These are phyloP conservation scores for Chamaea fasciata DNA, from an alignment of 2,113 vertebrate genomes.

Conservation along the genomic window DNA sequence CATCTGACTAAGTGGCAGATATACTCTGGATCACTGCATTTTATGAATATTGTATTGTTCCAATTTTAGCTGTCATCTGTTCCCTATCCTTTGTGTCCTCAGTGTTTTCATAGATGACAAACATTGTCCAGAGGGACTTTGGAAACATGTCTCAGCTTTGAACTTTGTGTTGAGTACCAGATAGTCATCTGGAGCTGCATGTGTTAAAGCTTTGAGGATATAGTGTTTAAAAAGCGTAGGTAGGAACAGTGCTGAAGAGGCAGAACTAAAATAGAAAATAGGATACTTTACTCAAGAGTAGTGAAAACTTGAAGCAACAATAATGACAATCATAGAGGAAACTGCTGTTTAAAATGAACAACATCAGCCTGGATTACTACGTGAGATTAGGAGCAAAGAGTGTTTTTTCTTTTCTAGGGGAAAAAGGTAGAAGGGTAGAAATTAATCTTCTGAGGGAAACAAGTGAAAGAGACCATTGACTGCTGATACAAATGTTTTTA, in stretches of 20 bases:
- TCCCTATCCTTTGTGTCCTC: neutral
- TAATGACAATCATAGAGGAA: neutral
- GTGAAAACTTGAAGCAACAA: neutral
- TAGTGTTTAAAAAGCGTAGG: neutral
- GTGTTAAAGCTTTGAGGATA: neutral
- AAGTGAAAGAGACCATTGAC: neutral
- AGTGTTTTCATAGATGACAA: neutral
- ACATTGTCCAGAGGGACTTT: neutral
- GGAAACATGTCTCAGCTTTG: neutral
- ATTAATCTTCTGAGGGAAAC: neutral
- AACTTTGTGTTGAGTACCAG: neutral
- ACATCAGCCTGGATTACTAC: neutral
- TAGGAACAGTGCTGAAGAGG: neutral
- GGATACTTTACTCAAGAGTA: neutral
- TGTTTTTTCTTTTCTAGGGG: neutral
- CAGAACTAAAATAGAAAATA: neutral
- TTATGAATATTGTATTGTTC: neutral
- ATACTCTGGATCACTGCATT: neutral
- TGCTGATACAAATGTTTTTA: neutral
- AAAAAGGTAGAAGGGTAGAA: neutral
- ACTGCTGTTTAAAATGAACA: neutral
- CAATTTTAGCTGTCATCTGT: neutral
- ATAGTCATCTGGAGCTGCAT: neutral
- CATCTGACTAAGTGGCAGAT: neutral
- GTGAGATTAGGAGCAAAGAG: neutral